These are phyloP conservation scores for Phyllostomus discolor DNA, from an alignment of 2,113 vertebrate genomes.

Conservation along the genomic window DNA sequence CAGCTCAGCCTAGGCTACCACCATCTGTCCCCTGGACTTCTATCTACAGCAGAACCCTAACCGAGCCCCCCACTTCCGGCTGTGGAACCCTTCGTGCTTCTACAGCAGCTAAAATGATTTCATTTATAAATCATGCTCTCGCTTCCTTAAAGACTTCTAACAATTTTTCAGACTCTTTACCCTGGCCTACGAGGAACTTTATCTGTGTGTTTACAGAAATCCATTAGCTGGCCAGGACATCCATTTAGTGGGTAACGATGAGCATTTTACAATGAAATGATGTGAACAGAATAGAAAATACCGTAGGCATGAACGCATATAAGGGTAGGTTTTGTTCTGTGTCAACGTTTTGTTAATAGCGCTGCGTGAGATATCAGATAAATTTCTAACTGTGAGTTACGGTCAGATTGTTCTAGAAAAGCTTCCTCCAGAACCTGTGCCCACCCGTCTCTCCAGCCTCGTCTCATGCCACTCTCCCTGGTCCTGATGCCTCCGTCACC, in stretches of 20 bases:
- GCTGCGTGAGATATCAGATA: not conserved
- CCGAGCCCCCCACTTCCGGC: not conserved
- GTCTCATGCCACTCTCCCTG: not conserved
- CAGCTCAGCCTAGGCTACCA: no score
- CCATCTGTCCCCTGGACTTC: not conserved
- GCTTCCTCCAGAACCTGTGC: not conserved
- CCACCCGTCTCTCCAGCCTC: not conserved
- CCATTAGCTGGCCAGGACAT: not conserved
- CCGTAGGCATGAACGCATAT: not conserved
- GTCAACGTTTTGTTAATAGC: not conserved
- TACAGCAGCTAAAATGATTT: not conserved
- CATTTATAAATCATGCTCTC: not conserved
- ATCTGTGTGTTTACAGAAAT: not conserved
- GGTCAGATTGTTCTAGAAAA: not conserved
- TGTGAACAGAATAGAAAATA: not conserved
- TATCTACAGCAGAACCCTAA: not conserved
- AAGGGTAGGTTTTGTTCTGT: not conserved
- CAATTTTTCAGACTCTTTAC: not conserved
- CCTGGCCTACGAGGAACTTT: not conserved
- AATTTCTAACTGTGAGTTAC: not conserved
- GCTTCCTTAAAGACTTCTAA: not conserved
- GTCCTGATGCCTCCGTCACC: not conserved
- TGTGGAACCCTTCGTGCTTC: not conserved
- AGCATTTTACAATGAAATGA: not conserved
- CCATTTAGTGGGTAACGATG: not conserved